These are phyloP conservation scores for Spilogale gracilis DNA, from an alignment of 2,113 vertebrate species.

Conservation along the genomic window DNA sequence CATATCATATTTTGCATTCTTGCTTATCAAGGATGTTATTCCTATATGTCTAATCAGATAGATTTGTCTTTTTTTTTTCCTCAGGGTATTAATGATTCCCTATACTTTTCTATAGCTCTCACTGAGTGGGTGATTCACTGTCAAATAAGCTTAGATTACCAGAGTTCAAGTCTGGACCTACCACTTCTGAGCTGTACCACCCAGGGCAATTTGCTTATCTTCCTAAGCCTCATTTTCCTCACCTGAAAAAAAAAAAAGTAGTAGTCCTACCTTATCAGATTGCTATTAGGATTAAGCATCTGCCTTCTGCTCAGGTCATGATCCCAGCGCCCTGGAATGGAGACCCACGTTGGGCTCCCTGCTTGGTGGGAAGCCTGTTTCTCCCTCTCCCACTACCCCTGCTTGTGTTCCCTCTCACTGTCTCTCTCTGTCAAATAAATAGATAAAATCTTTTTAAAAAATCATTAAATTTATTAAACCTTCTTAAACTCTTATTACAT, in stretches of 20 bases:
- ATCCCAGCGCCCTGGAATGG: too few relatives aligned
- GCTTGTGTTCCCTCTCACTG: too few relatives aligned
- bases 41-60: neutral
- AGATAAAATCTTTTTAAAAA: too few relatives aligned
- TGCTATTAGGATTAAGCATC: neutral
- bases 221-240: neutral
- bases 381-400: too few relatives aligned
- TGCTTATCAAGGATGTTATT: neutral
- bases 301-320: too few relatives aligned
- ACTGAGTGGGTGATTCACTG: neutral
- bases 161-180: neutral
- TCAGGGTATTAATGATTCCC: neutral
- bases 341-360: too few relatives aligned
- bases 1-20: neutral
- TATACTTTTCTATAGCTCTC: neutral
- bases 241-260: neutral
- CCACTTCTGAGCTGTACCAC: fast-evolving
- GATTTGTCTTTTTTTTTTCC: neutral
- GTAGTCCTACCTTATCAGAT: neutral
- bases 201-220: fast-evolving
- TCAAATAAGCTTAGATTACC: neutral
- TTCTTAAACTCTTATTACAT: neutral
- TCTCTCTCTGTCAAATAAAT: too few relatives aligned
- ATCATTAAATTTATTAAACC: neutral
- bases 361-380: too few relatives aligned